Evolutionary conservation across 2,888 invertebrate species (phyloP), one percentile per base, ranked within the genome.

Genomic region (Cataglyphis altisquamis): DNA sequence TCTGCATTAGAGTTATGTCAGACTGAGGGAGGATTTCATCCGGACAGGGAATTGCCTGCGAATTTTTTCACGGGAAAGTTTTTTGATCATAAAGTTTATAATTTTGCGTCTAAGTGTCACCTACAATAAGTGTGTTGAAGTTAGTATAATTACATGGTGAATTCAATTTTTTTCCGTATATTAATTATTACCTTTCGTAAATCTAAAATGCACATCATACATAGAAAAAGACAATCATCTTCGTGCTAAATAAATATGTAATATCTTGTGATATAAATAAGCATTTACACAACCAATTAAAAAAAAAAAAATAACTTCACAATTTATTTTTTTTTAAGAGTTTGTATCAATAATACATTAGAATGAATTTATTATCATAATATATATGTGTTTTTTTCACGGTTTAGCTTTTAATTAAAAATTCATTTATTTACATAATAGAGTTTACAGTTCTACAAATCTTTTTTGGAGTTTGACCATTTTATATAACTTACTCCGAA

Each of bases 1-100:
- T 60, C 73, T 80, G 73, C 73, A 60, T 18, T 73, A 29, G 60
- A 60, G 45, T 80, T 80, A 80, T 36, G 41, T 78, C 21, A 72
- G 41, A 25, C 73, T 6, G 73, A 78, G 72, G 21, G 18, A 70
- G 57, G 57, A 45, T 70, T 52, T n/a, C 45, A 72, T 21, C 25
- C 57, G 73, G 15, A 1, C 45, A 45, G 21, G 29, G 18, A 39
- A 21, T n/a, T 25, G n/a, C 18, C 25, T 1, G 29, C 12, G 45
- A 1, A 21, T 45, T 57, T 80, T 80, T 80, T 57, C 32, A 32
- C 18, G 6, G n/a, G 5, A 3, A 25, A 55, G 41, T 72, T 45
- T 41, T 60, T 57, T 36, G 32, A 45, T 29, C 21, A 36, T 32
- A 6, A 36, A 1, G 3, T 60, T 21, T 52, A n/a, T 29, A 41